Evolutionary conservation across 2,888 invertebrate genomes (phyloP).

Genomic region (Tipula lateralis): DNA sequence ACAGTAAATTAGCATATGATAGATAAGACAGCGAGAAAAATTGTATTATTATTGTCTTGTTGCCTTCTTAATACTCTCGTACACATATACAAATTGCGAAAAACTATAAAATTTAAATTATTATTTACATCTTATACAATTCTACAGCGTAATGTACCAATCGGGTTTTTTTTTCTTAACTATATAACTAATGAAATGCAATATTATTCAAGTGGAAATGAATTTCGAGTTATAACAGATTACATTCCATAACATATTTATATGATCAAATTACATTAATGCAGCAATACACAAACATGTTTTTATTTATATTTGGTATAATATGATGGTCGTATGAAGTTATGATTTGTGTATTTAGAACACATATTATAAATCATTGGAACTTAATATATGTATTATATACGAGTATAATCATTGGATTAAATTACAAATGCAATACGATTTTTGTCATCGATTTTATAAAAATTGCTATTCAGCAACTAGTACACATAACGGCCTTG

Average conservation of each 20-base stretch:
- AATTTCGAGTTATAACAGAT: not conserved
- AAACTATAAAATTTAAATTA: not conserved
- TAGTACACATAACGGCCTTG: not conserved
- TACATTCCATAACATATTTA: not conserved
- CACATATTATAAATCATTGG: not conserved
- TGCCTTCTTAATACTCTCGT: not conserved
- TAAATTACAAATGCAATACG: not conserved
- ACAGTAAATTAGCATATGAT: not conserved
- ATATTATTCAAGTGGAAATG: constrained; percentile 11
- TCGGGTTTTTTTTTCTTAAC: not conserved
- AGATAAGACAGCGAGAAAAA: not conserved
- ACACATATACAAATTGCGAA: not conserved
- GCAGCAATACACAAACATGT: not conserved
- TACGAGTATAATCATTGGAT: too few species aligned
- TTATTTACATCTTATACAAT: not conserved
- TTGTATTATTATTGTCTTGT: not conserved
- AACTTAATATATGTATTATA: not conserved
- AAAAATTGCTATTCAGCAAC: not conserved
- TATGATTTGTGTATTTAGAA: not conserved
- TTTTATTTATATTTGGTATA: not conserved
- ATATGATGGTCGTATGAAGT: not conserved
- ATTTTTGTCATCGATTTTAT: too few species aligned
- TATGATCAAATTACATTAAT: not conserved
- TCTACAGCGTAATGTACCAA: not conserved
- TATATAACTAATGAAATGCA: not conserved